These are phyloP conservation scores for Pseudococcus viburni DNA, from an alignment of 2,888 invertebrate genomes.

Conservation along the genomic window DNA sequence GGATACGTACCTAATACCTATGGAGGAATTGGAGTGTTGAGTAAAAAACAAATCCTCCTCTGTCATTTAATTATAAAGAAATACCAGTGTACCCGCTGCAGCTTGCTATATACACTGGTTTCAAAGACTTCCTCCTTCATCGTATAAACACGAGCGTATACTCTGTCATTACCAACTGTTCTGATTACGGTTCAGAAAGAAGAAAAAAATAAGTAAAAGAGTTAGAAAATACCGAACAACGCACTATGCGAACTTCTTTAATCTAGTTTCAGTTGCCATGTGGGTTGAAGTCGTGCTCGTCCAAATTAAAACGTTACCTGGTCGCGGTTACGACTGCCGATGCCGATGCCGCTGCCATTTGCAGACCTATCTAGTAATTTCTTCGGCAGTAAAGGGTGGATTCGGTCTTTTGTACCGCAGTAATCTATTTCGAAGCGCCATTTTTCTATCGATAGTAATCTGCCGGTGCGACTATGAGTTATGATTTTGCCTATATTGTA, in stretches of 20 bases:
- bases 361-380: background rate
- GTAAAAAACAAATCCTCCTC: conserved; percentile 14
- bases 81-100: background rate
- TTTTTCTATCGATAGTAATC: background rate
- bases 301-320: conserved; percentile 23
- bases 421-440: background rate
- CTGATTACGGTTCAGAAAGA: conserved; percentile 10
- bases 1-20: background rate
- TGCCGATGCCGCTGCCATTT: background rate
- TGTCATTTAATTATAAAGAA: conserved; percentile 46
- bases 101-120: too few species aligned
- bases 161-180: conserved; percentile 44
- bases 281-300: conserved; percentile 37
- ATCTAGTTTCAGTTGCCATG: conserved; percentile 38
- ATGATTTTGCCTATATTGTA: background rate
- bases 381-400: background rate
- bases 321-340: background rate
- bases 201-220: background rate
- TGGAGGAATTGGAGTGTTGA: background rate
- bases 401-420: background rate
- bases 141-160: background rate
- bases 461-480: background rate
- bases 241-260: conserved; percentile 29
- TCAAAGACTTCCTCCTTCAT: background rate
- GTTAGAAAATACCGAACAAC: conserved; percentile 13